Evolutionary conservation across 2,888 invertebrate species (phyloP).

Genomic region (Netelia fuscicornis): DNA sequence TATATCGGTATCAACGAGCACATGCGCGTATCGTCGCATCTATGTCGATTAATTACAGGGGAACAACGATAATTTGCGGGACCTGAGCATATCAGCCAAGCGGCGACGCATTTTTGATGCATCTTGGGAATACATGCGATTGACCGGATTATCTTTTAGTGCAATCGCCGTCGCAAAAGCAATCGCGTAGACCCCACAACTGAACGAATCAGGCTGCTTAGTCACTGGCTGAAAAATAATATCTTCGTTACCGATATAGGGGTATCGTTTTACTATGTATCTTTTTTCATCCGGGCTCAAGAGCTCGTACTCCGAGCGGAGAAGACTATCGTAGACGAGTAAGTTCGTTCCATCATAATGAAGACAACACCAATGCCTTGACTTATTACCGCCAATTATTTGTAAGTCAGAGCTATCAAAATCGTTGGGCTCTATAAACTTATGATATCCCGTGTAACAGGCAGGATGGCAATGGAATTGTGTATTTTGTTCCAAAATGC

Average conservation of each 20-base stretch:
- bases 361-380: slow-evolving; percentile 54
- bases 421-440: slow-evolving; percentile 27
- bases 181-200: slow-evolving; percentile 21
- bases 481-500: slow-evolving; percentile 8
- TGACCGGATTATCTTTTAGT: slow-evolving; percentile 12
- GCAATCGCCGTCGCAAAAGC: slow-evolving; percentile 54
- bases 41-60: background rate
- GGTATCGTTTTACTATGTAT: slow-evolving; percentile 45
- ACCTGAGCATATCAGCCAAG: slow-evolving; percentile 8
- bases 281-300: slow-evolving; percentile 34
- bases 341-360: slow-evolving; percentile 37
- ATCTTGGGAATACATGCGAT: slow-evolving; percentile 33
- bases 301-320: slow-evolving; percentile 1
- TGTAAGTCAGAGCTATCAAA: slow-evolving; percentile 38
- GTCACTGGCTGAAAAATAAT: slow-evolving; percentile 19
- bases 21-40: too few species aligned
- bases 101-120: slow-evolving; percentile 26
- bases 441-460: background rate
- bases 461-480: slow-evolving; percentile 29
- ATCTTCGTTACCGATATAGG: background rate
- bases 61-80: slow-evolving; percentile 4
- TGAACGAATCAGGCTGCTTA: slow-evolving; percentile 42
- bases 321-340: slow-evolving; percentile 47
- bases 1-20: too few species aligned
- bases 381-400: slow-evolving; percentile 56